Evolutionary conservation across 2,113 vertebrate genomes (phyloP), one percentile per base, ranked within the genome.

Genomic region (Pteropus alecto): DNA sequence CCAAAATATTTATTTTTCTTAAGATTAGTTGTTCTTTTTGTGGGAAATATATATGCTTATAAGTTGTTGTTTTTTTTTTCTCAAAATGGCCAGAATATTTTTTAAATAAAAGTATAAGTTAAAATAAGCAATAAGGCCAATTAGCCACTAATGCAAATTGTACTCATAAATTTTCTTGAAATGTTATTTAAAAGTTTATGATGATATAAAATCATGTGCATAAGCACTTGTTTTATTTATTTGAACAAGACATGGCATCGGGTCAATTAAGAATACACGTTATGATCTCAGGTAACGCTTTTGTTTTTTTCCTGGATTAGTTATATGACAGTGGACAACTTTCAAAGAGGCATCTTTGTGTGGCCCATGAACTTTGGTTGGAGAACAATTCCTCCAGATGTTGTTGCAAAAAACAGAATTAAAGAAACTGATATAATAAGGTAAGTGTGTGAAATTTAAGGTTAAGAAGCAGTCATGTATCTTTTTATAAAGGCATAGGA

Each of bases 311-410:
- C 93, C 86, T 97, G 92, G 60, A 92, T 95, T 96, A 99, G 99
- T 98, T 99, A 99, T 82, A 99, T 99, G 99, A 99, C 99, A 0
- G 99, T 99, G 96, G 99, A 99, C 98, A 99, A 99, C 98, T 99
- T 99, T 98, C 99, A 99, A 95, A 99, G 99, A 97, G 99, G 99
- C 19, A 96, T 99, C 98, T 99, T 99, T 79, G 99, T 99, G 76
- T 99, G 99, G 99, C 99, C 99, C 8, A 98, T 99, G 99, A 99
- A 99, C 98, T 99, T 99, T 94, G 99, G 99, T 70, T 99, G 99
- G 99, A 99, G 94, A 74, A 98, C 99, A 6, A 98, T 99, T 95
- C 98, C 99, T 71, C 99, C 98, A 12, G 99, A 99, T 11, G 93
- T 99, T 65, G 98, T 99, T 12, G 98, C 98, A 98, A 99, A 99